These are phyloP conservation scores for Tachina lurida DNA, from an alignment of 2,888 invertebrate species.

Conservation along the genomic window DNA sequence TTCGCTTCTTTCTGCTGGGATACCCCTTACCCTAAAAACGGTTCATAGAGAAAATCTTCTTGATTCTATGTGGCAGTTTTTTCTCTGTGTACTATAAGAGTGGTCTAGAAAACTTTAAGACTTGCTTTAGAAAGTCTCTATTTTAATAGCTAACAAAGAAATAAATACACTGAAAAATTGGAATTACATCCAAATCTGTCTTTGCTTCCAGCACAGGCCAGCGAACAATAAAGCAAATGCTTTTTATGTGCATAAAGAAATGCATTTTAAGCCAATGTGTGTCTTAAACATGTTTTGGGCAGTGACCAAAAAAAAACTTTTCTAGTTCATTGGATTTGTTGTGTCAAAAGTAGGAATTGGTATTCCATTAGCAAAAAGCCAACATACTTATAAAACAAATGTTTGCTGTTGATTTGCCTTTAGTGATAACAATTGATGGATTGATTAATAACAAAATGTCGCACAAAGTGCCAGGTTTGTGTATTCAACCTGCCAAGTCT, in stretches of 20 bases:
- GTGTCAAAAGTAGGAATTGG: conserved; percentile 22
- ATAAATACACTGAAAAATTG: no score
- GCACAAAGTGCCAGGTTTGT: conserved; percentile 64
- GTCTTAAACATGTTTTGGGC: conserved; percentile 26
- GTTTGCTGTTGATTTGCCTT: conserved; percentile 66
- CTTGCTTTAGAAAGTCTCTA: no score
- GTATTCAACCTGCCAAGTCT: conserved; percentile 66
- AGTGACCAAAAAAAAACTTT: background rate
- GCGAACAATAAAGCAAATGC: conserved; percentile 3
- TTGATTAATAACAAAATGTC: conserved; percentile 70
- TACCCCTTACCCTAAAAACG: no score
- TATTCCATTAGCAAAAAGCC: background rate
- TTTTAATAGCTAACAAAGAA: no score
- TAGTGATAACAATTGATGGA: conserved; percentile 69
- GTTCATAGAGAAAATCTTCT: no score
- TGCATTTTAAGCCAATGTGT: conserved; percentile 13
- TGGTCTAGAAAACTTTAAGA: no score
- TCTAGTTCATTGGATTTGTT: conserved; percentile 53
- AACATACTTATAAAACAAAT: conserved; percentile 52
- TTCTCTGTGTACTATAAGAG: no score
- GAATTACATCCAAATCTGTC: no score
- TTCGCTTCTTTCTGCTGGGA: no score
- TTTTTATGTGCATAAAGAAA: background rate
- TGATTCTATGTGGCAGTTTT: no score
- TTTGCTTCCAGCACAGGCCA: background rate